A percentile compares a stretch with the other conserved stretches of the same genome.
Conservation (phyloP, 2,888 invertebrate genomes). For the Tromatobia lineatoria region DNA sequence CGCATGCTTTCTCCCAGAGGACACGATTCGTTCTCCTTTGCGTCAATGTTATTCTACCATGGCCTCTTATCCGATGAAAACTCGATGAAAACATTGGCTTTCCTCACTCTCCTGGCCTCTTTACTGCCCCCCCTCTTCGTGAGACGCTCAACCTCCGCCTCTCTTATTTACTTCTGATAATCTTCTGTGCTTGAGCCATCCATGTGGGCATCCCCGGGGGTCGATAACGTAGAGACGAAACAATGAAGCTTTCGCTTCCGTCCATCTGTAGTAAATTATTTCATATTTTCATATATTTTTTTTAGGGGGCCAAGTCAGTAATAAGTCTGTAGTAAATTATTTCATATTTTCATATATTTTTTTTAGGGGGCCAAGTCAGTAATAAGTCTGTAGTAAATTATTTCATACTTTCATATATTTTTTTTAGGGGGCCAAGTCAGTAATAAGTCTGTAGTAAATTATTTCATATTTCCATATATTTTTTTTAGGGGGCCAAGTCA, state of each 20-base stretch:
- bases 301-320: too few species aligned
- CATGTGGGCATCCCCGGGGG: conserved; percentile 29
- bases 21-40: conserved; percentile 65
- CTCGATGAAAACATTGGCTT: conserved; percentile 68
- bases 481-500: too few species aligned
- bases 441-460: too few species aligned
- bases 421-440: too few species aligned
- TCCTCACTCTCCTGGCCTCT: conserved; percentile 17
- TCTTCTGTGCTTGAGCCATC: conserved; percentile 3
- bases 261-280: neutral
- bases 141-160: conserved; percentile 1
- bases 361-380: too few species aligned
- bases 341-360: neutral
- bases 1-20: conserved; percentile 46
- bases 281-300: neutral
- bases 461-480: neutral
- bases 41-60: conserved; percentile 67
- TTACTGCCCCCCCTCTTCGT: neutral
- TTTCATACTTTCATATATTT: neutral
- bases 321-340: neutral
- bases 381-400: too few species aligned
- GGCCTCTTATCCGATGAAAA: conserved; percentile 65
- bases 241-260: conserved; percentile 1
- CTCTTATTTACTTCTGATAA: neutral
- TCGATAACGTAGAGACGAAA: conserved; percentile 42